Conservation (phyloP, 2,888 invertebrate species). For the Terebella lapidaria region DNA sequence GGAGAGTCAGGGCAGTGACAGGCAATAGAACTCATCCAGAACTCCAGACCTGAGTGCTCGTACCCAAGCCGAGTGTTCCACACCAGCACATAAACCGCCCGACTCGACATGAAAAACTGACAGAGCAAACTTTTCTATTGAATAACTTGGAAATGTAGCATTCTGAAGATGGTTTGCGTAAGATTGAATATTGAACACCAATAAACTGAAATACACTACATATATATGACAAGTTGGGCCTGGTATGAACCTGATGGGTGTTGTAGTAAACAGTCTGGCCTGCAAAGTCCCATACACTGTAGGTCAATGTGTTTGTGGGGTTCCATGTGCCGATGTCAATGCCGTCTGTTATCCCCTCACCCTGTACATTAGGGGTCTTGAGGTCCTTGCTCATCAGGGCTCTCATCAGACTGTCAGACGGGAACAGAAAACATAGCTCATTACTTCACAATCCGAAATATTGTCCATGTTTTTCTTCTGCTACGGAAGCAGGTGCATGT, state of each 20-base stretch:
- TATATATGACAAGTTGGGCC: too few relatives aligned
- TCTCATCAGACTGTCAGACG: slow-evolving; percentile 35
- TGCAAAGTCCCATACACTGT: slow-evolving; percentile 52
- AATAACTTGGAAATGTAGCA: neutral
- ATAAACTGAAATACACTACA: too few relatives aligned
- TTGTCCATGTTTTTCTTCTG: too few relatives aligned
- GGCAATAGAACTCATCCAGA: slow-evolving; percentile 34
- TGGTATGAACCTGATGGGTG: slow-evolving; percentile 52
- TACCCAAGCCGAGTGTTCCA: slow-evolving; percentile 35
- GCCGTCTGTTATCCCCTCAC: slow-evolving; percentile 45
- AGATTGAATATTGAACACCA: too few relatives aligned
- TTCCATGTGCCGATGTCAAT: slow-evolving; percentile 50
- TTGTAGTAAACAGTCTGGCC: slow-evolving; percentile 54
- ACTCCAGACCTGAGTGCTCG: slow-evolving; percentile 36
- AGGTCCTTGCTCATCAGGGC: slow-evolving; percentile 33
- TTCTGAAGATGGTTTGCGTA: too few relatives aligned
- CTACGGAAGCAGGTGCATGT: too few relatives aligned
- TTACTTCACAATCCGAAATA: too few relatives aligned
- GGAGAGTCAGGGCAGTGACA: slow-evolving; percentile 37
- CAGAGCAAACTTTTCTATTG: too few relatives aligned
- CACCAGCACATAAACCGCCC: slow-evolving; percentile 33
- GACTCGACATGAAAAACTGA: slow-evolving; percentile 35
- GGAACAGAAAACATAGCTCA: neutral
- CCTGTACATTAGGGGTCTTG: slow-evolving; percentile 16
- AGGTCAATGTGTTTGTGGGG: slow-evolving; percentile 29